A percentile compares a stretch with the other conserved stretches of the same genome.
Evolutionary conservation across 2,113 vertebrate genomes (phyloP).

Genomic region (Puntigrus tetrazona): DNA sequence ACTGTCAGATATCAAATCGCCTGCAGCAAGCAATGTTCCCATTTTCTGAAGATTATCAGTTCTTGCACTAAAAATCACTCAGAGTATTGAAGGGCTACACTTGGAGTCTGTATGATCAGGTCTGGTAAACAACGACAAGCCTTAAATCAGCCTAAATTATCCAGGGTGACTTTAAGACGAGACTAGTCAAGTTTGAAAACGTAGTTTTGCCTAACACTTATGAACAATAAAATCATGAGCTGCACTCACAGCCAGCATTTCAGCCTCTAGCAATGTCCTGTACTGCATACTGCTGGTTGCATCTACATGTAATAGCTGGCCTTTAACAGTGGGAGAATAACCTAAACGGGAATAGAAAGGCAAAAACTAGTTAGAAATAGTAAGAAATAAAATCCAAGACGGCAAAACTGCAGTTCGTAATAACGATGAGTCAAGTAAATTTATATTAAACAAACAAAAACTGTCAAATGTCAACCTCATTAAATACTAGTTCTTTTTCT

Average conservation of each 20-base stretch:
- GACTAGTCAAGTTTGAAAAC: background rate
- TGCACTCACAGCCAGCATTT: constrained; percentile 95
- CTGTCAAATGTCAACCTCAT: background rate
- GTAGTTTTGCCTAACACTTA: background rate
- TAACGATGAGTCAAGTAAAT: background rate
- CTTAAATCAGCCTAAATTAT: too few species aligned
- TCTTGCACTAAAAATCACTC: background rate
- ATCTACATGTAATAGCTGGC: constrained; percentile 95
- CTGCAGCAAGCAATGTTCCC: constrained; percentile 16
- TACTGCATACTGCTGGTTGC: constrained; percentile 99
- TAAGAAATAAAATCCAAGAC: background rate
- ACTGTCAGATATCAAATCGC: constrained; percentile 16
- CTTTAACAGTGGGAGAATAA: constrained; percentile 95
- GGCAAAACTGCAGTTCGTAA: background rate
- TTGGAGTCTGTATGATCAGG: background rate
- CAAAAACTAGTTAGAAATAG: background rate
- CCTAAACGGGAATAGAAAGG: constrained; percentile 70
- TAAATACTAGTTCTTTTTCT: background rate
- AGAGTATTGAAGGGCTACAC: background rate
- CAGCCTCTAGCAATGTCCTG: constrained; percentile 93
- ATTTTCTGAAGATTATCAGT: background rate
- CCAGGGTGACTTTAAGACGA: too few species aligned
- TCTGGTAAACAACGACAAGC: too few species aligned
- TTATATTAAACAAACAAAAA: background rate
- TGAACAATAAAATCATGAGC: background rate